Evolutionary conservation across 2,113 vertebrate species (phyloP), one percentile per base, ranked within the genome.

Genomic region (Halcyon malimbica): DNA sequence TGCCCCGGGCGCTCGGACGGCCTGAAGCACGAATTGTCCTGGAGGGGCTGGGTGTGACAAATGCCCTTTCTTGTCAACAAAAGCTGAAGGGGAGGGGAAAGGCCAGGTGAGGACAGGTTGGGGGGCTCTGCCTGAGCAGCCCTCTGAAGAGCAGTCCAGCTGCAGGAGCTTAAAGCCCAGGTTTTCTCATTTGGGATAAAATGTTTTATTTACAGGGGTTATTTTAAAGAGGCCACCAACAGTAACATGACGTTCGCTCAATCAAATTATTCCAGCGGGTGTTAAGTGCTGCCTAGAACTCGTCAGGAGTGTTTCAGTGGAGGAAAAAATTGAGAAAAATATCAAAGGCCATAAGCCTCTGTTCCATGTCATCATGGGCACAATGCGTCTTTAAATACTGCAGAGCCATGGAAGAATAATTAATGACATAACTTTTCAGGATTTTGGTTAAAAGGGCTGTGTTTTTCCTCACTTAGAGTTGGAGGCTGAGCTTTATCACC

Each of bases 111-210:
- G 63, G 33, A 4, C 17, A 11, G 33, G 20, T 1, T 24, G 46
- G 29, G 57, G 26, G 37, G 57, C 28, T 60, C 25, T 14, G 64
- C 12, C 16, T 7, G 35, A 7, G 10, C 54, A 26, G 65, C 18
- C 37, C 2, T 2, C 3, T 2, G 9, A n/a, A 13, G 2, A 12
- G 44, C 33, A 12, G 6, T 7, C 56, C 51, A 26, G n/a, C 29
- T 15, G 50, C 50, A 37, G 11, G 20, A 35, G 62, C 23, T n/a
- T 21, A 1, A 35, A 6, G 35, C 37, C 21, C 21, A 2, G 29
- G 11, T 31, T 8, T 57, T 16, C 51, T 5, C 31, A 1, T 35
- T 14, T 9, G 23, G 24, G 31, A 6, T 3, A 21, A 1, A 33
- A 15, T 2, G 0, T 10, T 63, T 16, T 42, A 33, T 24, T 33